phyloP scores from a whole-genome alignment of 2,113 vertebrate genomes.

The Epinephelus fuscoguttatus region DNA sequence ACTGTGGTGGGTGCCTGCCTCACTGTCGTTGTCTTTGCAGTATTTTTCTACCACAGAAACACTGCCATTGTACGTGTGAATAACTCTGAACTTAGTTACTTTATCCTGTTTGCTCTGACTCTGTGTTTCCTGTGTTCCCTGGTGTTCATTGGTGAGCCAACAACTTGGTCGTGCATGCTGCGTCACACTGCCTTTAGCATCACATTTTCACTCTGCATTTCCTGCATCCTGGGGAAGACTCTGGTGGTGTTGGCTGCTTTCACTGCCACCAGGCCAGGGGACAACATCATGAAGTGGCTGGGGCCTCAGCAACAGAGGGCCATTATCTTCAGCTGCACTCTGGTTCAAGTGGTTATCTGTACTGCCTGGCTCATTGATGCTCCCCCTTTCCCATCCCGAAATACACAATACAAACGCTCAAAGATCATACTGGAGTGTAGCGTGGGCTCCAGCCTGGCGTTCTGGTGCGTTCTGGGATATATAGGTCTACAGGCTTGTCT shows the following conservation, averaged over 20 bases:
- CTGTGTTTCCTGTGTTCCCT: constrained; percentile 78
- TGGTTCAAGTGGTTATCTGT: constrained; percentile 81
- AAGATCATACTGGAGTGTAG: constrained; percentile 85
- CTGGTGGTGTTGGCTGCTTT: constrained; percentile 81
- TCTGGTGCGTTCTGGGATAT: constrained; percentile 81
- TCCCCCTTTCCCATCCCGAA: constrained; percentile 79
- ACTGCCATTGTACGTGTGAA: constrained; percentile 81
- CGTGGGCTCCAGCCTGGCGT: constrained; percentile 78
- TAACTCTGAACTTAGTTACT: constrained; percentile 79
- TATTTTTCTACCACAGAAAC: constrained; percentile 80
- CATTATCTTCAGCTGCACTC: constrained; percentile 77
- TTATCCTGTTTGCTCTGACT: constrained; percentile 78
- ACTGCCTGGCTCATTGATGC: constrained; percentile 76
- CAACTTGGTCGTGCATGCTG: constrained; percentile 81
- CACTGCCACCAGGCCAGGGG: constrained; percentile 72
- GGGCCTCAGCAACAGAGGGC: constrained; percentile 78
- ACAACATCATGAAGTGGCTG: constrained; percentile 62
- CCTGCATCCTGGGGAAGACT: constrained; percentile 80
- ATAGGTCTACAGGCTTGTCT: constrained; percentile 78
- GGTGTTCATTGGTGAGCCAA: constrained; percentile 77
- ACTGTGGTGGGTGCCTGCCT: constrained; percentile 76
- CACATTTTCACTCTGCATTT: constrained; percentile 80
- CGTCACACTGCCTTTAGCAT: constrained; percentile 82
- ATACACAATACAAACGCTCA: constrained; percentile 53
- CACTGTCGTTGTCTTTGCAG: constrained; percentile 69